Conservation (phyloP, 2,113 vertebrate genomes). For the Coreoperca whiteheadi region DNA sequence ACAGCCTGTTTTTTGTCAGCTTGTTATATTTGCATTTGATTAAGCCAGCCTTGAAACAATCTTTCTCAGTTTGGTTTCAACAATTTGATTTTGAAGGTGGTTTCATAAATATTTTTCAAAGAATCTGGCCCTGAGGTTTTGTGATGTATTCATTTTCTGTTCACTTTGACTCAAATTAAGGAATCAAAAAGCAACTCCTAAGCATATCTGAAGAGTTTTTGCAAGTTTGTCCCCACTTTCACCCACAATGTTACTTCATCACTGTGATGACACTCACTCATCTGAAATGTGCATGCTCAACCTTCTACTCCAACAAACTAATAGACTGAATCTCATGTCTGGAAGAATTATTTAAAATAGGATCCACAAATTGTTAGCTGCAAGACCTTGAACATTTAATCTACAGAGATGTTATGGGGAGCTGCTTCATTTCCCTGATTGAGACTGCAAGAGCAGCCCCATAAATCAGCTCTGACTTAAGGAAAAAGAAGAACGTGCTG, state of each 20-base stretch:
- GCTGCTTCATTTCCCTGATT: background rate
- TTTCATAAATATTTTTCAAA: background rate
- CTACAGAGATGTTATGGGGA: background rate
- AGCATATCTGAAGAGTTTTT: background rate
- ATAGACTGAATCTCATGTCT: slow-evolving; percentile 13
- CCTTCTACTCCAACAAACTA: slow-evolving; percentile 12
- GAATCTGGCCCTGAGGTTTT: background rate
- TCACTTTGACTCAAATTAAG: background rate
- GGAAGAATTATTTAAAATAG: slow-evolving; percentile 32
- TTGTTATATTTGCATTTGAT: background rate
- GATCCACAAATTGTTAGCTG: slow-evolving; percentile 12
- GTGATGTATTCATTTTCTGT: background rate
- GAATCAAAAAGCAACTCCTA: background rate
- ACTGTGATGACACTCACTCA: slow-evolving; percentile 3
- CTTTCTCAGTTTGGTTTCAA: background rate
- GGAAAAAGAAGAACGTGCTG: background rate
- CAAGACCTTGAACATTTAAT: slow-evolving; percentile 24
- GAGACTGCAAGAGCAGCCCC: background rate
- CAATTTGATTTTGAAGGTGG: background rate
- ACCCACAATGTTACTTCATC: slow-evolving; percentile 10
- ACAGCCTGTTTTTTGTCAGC: no score
- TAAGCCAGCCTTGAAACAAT: background rate
- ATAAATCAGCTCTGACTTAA: background rate
- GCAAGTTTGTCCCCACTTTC: slow-evolving; percentile 6
- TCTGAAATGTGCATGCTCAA: slow-evolving; percentile 15